phyloP scores from a whole-genome alignment of 2,888 invertebrate genomes.

The Acanthosepion esculentum region DNA sequence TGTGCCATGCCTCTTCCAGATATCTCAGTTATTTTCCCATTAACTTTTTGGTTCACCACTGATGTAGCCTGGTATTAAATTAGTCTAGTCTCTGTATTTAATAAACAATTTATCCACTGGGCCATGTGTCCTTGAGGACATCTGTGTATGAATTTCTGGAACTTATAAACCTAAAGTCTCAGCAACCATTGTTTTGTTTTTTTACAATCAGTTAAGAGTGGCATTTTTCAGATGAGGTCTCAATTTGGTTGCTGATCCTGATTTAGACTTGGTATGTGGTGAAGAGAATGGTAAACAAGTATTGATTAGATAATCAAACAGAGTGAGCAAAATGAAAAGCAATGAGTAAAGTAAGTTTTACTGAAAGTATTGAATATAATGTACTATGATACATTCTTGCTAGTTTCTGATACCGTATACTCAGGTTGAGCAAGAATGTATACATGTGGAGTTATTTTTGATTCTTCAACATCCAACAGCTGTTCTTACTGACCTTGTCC shows the following conservation, averaged over 20 bases:
- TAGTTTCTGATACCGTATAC: neutral
- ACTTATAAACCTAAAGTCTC: no score
- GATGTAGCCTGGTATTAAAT: no score
- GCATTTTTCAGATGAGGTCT: neutral
- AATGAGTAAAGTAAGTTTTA: neutral
- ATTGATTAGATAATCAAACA: slow-evolving; percentile 1
- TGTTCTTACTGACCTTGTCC: slow-evolving; percentile 18
- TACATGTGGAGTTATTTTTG: neutral
- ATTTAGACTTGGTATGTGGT: neutral
- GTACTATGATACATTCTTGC: neutral
- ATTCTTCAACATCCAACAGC: slow-evolving; percentile 18
- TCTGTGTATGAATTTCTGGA: no score
- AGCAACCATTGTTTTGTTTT: no score
- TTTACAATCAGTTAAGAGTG: neutral
- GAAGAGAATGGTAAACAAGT: neutral
- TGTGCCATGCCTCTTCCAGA: no score
- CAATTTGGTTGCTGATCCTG: neutral
- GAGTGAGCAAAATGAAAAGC: neutral
- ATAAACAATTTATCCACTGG: no score
- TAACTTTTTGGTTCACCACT: no score
- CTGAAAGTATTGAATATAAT: neutral
- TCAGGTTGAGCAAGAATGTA: neutral
- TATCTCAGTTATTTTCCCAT: no score
- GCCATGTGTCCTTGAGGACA: no score
- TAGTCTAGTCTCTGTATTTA: no score